Percentiles rank a stretch among this genome's conserved stretches.
phyloP scores from a whole-genome alignment of 2,797 vertebrate genomes.

The Spea hammondii region DNA sequence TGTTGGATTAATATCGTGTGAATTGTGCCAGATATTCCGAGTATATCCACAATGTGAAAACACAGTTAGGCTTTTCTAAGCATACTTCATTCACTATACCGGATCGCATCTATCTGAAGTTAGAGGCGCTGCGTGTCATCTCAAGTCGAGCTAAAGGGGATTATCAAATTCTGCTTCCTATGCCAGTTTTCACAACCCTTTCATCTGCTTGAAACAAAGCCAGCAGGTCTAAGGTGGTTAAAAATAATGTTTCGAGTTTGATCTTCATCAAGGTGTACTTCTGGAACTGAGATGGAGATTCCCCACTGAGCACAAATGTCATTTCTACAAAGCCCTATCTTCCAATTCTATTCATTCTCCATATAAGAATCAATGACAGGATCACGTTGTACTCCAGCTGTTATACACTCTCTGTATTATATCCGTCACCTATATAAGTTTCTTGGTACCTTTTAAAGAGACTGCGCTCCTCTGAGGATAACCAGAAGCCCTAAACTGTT shows the following conservation, averaged over 20 bases:
- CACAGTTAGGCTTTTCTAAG: slow-evolving; percentile 18
- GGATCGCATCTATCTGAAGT: slow-evolving; percentile 17
- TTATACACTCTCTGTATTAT: too few species aligned
- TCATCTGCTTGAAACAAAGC: slow-evolving; percentile 14
- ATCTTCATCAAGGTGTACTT: background rate
- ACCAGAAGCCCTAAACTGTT: too few species aligned
- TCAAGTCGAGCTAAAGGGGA: slow-evolving; percentile 26
- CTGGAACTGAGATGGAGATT: background rate
- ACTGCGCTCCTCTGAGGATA: too few species aligned
- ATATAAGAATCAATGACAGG: too few species aligned
- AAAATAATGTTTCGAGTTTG: background rate
- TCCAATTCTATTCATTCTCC: too few species aligned
- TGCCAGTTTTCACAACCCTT: slow-evolving; percentile 3
- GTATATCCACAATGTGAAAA: slow-evolving; percentile 15
- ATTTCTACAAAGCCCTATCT: background rate
- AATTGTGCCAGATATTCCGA: slow-evolving; percentile 12
- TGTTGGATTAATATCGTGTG: slow-evolving; percentile 13
- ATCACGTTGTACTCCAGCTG: too few species aligned
- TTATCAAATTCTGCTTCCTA: slow-evolving; percentile 28
- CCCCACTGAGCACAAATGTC: background rate
- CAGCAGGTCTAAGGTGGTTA: slow-evolving; percentile 9
- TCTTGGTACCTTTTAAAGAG: too few species aligned
- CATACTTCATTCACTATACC: slow-evolving; percentile 7
- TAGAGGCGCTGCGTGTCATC: slow-evolving; percentile 33
- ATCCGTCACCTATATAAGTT: too few species aligned